These are phyloP conservation scores for Chloropsis cyanopogon DNA, from an alignment of 2,113 vertebrate genomes.

Conservation along the genomic window DNA sequence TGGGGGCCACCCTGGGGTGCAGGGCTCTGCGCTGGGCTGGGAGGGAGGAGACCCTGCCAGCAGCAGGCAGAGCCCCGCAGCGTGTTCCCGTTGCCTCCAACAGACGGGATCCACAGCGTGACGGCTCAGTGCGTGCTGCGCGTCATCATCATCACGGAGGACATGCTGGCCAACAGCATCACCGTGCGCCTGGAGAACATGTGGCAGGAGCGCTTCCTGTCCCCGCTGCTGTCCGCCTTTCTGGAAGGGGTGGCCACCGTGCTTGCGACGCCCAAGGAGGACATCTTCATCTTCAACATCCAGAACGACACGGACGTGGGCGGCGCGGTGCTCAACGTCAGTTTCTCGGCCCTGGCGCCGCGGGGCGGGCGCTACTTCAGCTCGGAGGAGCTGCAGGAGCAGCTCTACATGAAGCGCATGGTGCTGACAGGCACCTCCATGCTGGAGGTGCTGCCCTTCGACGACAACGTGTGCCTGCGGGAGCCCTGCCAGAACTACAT, in stretches of 20 bases:
- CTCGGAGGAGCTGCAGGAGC: constrained; percentile 95
- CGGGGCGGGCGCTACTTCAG: constrained; percentile 88
- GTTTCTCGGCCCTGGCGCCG: constrained; percentile 88
- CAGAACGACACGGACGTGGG: constrained; percentile 91
- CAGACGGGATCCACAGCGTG: constrained; percentile 94
- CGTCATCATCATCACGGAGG: constrained; percentile 96
- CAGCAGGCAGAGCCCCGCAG: not conserved
- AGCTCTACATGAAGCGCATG: constrained; percentile 94
- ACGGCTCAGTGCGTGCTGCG: constrained; percentile 91
- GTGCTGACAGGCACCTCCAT: constrained; percentile 87
- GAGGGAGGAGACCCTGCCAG: not conserved
- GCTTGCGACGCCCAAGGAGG: constrained; percentile 86
- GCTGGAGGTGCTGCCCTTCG: constrained; percentile 95
- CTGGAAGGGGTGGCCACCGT: constrained; percentile 93
- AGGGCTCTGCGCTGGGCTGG: not conserved
- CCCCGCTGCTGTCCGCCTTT: constrained; percentile 87
- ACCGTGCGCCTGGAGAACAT: constrained; percentile 97
- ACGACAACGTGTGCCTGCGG: constrained; percentile 96
- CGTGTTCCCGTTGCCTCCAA: not conserved
- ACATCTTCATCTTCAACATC: constrained; percentile 98
- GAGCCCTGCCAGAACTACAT: constrained; percentile 99
- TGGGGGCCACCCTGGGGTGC: not conserved
- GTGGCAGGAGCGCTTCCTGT: constrained; percentile 98
- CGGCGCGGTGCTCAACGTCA: constrained; percentile 87
- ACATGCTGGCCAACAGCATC: constrained; percentile 95